Evolutionary conservation across 2,888 invertebrate genomes (phyloP).

Genomic region (Ptilodon capucinus): DNA sequence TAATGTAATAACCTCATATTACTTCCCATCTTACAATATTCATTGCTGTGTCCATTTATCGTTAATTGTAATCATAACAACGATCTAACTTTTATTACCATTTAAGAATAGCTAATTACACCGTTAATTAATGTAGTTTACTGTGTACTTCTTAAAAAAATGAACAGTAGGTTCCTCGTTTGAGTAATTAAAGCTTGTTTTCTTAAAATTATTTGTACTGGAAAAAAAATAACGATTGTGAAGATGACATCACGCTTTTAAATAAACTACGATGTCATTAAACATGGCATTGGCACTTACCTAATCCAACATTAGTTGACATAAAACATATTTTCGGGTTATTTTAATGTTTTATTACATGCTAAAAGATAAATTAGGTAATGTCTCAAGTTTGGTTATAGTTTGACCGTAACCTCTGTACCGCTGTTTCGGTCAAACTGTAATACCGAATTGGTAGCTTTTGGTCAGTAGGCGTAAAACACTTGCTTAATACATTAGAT

Average conservation of each 20-base stretch:
- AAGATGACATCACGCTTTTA: not conserved
- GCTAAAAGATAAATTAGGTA: too few species aligned
- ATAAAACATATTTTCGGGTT: not conserved
- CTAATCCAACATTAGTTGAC: too few species aligned
- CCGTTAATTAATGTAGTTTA: not conserved
- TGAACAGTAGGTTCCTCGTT: not conserved
- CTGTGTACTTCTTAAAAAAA: not conserved
- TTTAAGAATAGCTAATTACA: not conserved
- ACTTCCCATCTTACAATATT: too few species aligned
- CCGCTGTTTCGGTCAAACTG: too few species aligned
- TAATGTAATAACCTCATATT: too few species aligned
- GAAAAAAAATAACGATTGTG: not conserved
- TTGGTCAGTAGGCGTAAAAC: too few species aligned
- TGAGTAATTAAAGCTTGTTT: not conserved
- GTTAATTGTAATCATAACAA: not conserved
- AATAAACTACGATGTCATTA: not conserved
- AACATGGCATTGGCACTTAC: not conserved
- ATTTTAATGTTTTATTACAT: not conserved
- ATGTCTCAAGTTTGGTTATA: too few species aligned
- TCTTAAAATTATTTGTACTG: too few species aligned
- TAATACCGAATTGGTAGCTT: too few species aligned
- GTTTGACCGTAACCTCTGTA: too few species aligned
- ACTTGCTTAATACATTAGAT: too few species aligned
- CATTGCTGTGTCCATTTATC: not conserved
- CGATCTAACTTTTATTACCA: not conserved